Evolutionary conservation across 2,797 vertebrate species (phyloP).

Genomic region (Acropternis orthonyx): DNA sequence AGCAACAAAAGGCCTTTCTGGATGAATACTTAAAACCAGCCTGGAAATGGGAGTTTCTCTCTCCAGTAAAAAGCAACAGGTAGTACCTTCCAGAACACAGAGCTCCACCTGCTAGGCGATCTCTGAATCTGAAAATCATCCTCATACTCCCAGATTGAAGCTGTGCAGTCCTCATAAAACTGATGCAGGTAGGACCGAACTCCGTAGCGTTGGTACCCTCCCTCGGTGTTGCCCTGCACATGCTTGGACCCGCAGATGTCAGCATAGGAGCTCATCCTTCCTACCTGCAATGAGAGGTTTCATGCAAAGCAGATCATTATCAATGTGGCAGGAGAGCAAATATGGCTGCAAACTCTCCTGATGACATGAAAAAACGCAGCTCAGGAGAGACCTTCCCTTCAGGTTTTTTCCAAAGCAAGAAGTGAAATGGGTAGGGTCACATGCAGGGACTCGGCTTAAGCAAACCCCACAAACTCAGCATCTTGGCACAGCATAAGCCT

Average conservation of each 20-base stretch:
- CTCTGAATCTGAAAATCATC: conserved; percentile 99
- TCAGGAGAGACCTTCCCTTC: neutral
- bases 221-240: conserved; percentile 69
- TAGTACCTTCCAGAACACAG: conserved; percentile 97
- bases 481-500: neutral
- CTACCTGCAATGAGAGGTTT: conserved; percentile 71
- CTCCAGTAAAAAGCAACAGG: neutral
- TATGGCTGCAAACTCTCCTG: neutral
- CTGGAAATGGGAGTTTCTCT: neutral
- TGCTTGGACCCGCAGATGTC: conserved; percentile 88
- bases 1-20: neutral
- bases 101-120: conserved; percentile 96
- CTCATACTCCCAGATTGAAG: conserved; percentile 96
- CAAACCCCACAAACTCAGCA: neutral
- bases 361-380: neutral
- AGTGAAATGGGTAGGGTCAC: neutral
- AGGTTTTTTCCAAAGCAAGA: neutral
- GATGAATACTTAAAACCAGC: neutral
- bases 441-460: neutral
- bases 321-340: rapidly evolving
- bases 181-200: conserved; percentile 98
- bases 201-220: conserved; percentile 88
- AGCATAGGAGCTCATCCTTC: conserved; percentile 93
- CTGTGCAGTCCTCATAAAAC: conserved; percentile 99
- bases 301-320: neutral